A percentile compares a stretch with the other conserved stretches of the same genome.
phyloP scores from a whole-genome alignment of 1,140 invertebrate genomes.

The Trichoplusia ni region DNA sequence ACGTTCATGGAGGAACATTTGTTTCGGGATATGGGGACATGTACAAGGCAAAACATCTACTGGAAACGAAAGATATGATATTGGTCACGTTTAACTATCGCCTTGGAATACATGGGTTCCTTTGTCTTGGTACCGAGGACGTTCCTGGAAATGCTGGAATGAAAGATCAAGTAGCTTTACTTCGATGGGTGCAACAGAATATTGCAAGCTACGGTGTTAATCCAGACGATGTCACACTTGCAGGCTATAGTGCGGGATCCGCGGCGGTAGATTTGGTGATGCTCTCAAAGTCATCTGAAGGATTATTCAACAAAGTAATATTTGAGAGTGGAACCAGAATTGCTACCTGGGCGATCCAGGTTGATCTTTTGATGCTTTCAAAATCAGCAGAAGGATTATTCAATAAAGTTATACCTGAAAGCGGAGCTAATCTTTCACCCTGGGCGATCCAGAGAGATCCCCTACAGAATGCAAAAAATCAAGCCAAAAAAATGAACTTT shows the following conservation, averaged over 20 bases:
- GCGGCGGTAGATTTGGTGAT: slow-evolving; percentile 38
- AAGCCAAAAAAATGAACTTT: slow-evolving; percentile 29
- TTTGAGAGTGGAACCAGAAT: slow-evolving; percentile 39
- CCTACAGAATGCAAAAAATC: slow-evolving; percentile 34
- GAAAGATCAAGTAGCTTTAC: slow-evolving; percentile 48
- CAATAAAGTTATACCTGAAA: slow-evolving; percentile 44
- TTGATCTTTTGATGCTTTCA: slow-evolving; percentile 37
- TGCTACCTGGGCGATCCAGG: slow-evolving; percentile 32
- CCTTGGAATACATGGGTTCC: slow-evolving; percentile 44
- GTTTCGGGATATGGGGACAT: slow-evolving; percentile 36
- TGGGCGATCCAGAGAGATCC: slow-evolving; percentile 41
- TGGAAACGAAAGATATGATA: slow-evolving; percentile 37
- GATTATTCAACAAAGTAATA: slow-evolving; percentile 46
- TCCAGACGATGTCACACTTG: slow-evolving; percentile 44
- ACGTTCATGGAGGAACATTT: slow-evolving; percentile 51
- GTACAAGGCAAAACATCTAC: slow-evolving; percentile 19
- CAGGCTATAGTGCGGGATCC: slow-evolving; percentile 42
- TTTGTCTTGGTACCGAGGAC: slow-evolving; percentile 48
- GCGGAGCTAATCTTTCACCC: slow-evolving; percentile 25
- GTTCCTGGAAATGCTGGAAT: slow-evolving; percentile 51
- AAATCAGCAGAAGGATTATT: slow-evolving; percentile 38
- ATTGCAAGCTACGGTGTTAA: slow-evolving; percentile 49
- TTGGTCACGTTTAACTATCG: slow-evolving; percentile 47
- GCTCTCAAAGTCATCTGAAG: slow-evolving; percentile 38
- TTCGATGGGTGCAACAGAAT: slow-evolving; percentile 44